phyloP scores from a whole-genome alignment of 2,113 vertebrate genomes.

The Pavo muticus region DNA sequence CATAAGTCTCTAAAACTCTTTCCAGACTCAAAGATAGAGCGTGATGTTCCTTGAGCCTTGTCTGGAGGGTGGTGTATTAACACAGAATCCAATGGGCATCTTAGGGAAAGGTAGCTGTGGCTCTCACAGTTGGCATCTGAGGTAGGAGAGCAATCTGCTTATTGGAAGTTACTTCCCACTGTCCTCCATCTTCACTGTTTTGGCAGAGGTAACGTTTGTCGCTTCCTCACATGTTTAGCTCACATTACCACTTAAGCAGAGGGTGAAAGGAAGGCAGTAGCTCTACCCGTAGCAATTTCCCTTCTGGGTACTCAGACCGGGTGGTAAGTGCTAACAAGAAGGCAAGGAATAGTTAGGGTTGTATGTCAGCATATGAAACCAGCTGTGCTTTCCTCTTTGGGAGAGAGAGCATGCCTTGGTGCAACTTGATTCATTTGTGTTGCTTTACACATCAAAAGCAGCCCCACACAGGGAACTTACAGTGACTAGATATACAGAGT shows the following conservation, averaged over 20 bases:
- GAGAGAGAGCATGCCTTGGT: not conserved
- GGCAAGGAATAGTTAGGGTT: not conserved
- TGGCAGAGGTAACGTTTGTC: not conserved
- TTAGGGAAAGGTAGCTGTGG: not conserved
- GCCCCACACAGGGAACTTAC: not conserved
- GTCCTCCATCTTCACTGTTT: not conserved
- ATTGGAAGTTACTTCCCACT: not conserved
- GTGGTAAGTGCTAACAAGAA: rapidly evolving
- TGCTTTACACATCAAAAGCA: not conserved
- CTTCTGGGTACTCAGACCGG: not conserved
- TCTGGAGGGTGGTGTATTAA: not conserved
- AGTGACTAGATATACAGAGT: not conserved
- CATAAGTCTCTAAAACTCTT: conserved; percentile 45
- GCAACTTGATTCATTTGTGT: not conserved
- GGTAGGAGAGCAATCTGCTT: not conserved
- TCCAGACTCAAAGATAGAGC: not conserved
- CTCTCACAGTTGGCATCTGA: not conserved
- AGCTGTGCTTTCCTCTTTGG: not conserved
- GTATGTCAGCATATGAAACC: not conserved
- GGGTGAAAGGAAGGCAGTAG: not conserved
- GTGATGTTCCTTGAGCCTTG: not conserved
- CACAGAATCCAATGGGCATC: not conserved
- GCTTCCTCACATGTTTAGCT: not conserved
- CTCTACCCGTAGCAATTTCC: not conserved
- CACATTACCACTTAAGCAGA: not conserved